Percentiles rank a stretch among this genome's conserved stretches.
Evolutionary conservation across 2,113 vertebrate genomes (phyloP).

Genomic region (Ceyx melanurus): DNA sequence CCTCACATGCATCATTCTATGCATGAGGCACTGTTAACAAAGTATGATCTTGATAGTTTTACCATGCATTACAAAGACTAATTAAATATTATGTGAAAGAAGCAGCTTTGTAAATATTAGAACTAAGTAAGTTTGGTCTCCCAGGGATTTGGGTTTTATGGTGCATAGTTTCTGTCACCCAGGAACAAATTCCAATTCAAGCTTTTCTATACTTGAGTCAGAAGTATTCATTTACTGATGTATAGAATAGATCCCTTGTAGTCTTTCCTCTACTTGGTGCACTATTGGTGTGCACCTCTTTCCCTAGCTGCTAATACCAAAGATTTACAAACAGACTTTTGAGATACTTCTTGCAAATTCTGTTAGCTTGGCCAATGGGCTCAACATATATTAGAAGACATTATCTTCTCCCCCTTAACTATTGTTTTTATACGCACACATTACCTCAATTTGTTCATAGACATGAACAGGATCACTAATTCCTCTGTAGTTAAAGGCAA

Average conservation of each 20-base stretch:
- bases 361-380: not conserved
- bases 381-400: not conserved
- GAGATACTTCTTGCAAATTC: not conserved
- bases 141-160: not conserved
- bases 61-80: not conserved
- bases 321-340: not conserved
- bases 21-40: not conserved
- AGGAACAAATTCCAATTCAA: not conserved
- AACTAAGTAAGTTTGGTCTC: not conserved
- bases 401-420: not conserved
- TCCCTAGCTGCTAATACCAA: not conserved
- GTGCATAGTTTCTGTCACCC: not conserved
- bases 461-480: slow-evolving; percentile 91
- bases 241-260: not conserved
- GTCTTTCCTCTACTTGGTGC: not conserved
- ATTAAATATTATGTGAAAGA: not conserved
- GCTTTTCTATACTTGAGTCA: not conserved
- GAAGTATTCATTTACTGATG: not conserved
- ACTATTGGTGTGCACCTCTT: not conserved
- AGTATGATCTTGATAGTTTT: not conserved
- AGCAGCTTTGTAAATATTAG: not conserved
- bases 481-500: slow-evolving; percentile 99
- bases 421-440: not conserved
- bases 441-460: slow-evolving; percentile 96
- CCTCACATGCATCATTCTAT: not conserved